These are phyloP conservation scores for Creontiades dilutus DNA, from an alignment of 2,888 invertebrate genomes.

Conservation along the genomic window DNA sequence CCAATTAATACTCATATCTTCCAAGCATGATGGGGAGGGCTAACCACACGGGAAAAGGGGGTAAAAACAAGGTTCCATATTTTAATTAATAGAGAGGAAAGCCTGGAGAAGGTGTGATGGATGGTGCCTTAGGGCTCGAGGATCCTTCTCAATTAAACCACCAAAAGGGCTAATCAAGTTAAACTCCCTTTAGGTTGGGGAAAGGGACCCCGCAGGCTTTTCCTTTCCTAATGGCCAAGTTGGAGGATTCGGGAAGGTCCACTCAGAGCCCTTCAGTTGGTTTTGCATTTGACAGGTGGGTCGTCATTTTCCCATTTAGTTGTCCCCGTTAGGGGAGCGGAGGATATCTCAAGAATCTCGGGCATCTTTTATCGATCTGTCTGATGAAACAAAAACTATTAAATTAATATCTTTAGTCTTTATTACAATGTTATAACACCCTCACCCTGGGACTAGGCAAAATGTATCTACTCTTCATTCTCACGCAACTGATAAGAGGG, in stretches of 20 bases:
- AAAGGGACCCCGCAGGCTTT: constrained; percentile 23
- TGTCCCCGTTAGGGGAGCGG: neutral
- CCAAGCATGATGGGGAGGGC: constrained; percentile 27
- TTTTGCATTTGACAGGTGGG: constrained; percentile 50
- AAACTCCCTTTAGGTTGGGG: constrained; percentile 44
- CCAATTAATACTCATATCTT: constrained; percentile 53
- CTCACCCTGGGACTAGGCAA: no score
- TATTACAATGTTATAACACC: no score
- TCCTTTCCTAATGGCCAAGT: constrained; percentile 63
- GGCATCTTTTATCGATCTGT: no score
- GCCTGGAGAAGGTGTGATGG: constrained; percentile 62
- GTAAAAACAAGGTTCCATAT: constrained; percentile 43
- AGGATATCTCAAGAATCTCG: neutral
- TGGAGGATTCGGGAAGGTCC: constrained; percentile 43
- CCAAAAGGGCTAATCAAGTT: constrained; percentile 65
- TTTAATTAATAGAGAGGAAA: constrained; percentile 55
- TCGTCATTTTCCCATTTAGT: neutral
- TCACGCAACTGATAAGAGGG: no score
- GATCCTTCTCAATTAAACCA: constrained; percentile 67
- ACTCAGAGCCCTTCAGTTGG: neutral
- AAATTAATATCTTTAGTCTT: no score
- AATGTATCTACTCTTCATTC: no score
- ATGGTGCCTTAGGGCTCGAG: constrained; percentile 66
- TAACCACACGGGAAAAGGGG: constrained; percentile 44
- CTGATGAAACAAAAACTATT: no score